Evolutionary conservation across 2,888 invertebrate species (phyloP).

Genomic region (Ganaspis brasiliensis): DNA sequence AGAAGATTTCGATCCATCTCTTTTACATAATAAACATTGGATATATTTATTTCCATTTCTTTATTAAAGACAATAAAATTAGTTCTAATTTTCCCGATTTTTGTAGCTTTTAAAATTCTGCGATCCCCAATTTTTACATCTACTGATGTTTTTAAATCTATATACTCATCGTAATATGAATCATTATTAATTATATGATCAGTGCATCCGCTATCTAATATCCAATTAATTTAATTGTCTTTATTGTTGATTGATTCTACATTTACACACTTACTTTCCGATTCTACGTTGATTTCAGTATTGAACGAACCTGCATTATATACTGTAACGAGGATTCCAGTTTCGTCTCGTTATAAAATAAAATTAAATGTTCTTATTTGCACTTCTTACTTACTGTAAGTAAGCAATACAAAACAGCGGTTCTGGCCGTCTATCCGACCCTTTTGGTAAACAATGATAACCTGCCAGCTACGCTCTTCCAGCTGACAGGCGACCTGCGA

Average conservation of each 20-base stretch:
- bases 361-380: no score
- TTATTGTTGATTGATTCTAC: slow-evolving; percentile 18
- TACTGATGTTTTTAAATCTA: slow-evolving; percentile 29
- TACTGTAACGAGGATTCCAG: no score
- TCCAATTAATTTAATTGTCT: slow-evolving; percentile 1
- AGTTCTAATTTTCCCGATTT: not conserved
- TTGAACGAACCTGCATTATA: slow-evolving; percentile 12
- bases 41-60: not conserved
- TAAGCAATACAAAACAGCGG: no score
- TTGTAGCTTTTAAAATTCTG: slow-evolving; percentile 41
- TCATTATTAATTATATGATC: slow-evolving; percentile 49
- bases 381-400: no score
- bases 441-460: no score
- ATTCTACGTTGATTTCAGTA: slow-evolving; percentile 23
- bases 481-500: no score
- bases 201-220: slow-evolving; percentile 43
- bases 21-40: slow-evolving; percentile 51
- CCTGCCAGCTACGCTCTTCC: no score
- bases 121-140: slow-evolving; percentile 45
- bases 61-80: not conserved
- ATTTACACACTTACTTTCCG: not conserved
- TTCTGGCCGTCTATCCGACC: no score
- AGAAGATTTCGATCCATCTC: slow-evolving; percentile 51
- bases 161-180: no score
- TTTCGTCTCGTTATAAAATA: no score